Evolutionary conservation across 2,797 vertebrate genomes (phyloP), one percentile per base, ranked within the genome.

Genomic region (Parambassis ranga): DNA sequence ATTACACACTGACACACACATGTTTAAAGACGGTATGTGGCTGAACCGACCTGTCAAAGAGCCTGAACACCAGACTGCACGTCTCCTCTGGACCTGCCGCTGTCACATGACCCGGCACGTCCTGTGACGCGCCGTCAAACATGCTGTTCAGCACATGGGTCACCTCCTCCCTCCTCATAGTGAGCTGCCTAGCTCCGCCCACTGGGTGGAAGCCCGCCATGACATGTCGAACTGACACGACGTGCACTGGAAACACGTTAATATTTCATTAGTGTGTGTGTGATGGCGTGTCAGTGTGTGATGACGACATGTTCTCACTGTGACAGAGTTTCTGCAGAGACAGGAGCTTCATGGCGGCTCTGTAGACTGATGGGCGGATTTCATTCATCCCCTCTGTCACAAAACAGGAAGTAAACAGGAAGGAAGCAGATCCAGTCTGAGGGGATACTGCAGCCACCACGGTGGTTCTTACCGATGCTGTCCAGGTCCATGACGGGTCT

Each of bases 341-440:
- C 38, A 60, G 67, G 3, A 96, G 90, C 77, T 96, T 96, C 71
- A 95, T 71, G 22, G 94, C 89, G 3, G 91, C 92, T 80, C 94
- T 91, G 75, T 94, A 96, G 51, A 93, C 60, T 0, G 87, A 87
- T 6, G 76, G 90, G 44, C 91, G 91, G 51, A 91, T 78, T 22
- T 90, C 83, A 44, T 13, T 82, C 41, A 94, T 79, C 16, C 69
- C 76, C 30, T 90, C 94, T 94, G 86, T 3, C 47, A n/a, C n/a
- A n/a, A n/a, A n/a, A n/a, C n/a, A n/a, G n/a, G 7, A 55, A 3
- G n/a, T 10, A 1, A 30, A 58, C 11, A 71, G 6, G 8, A 47
- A 18, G 14, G 1, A 18, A 19, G 2, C n/a, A n/a, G n/a, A n/a
- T n/a, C n/a, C n/a, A n/a, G n/a, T n/a, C n/a, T n/a, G n/a, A n/a